These are phyloP conservation scores for Perdix hodgsoniae DNA, from an alignment of 2,797 vertebrate genomes.

Conservation along the genomic window DNA sequence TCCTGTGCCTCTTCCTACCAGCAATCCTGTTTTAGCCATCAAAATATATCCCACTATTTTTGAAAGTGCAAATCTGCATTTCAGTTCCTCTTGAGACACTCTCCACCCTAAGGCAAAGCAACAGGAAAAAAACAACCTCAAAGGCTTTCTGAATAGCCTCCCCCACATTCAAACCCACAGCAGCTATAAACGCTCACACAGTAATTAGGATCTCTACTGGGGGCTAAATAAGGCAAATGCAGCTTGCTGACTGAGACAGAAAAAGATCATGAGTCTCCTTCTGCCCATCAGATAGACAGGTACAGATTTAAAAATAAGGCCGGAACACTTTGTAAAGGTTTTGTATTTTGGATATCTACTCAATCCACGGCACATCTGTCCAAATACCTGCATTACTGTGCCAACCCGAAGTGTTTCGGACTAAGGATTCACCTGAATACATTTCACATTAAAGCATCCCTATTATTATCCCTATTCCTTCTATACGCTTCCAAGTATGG, in stretches of 20 bases:
- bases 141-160: constrained; percentile 29
- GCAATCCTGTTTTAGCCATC: neutral
- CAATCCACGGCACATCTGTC: neutral
- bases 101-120: neutral
- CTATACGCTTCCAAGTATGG: neutral
- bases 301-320: neutral
- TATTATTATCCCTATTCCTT: neutral
- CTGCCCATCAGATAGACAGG: constrained; percentile 11
- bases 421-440: neutral
- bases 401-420: neutral
- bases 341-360: neutral
- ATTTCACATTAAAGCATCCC: neutral
- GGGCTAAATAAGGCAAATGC: constrained; percentile 28
- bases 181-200: constrained; percentile 16
- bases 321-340: neutral
- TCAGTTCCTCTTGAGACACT: neutral
- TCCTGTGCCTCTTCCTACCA: neutral
- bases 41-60: neutral
- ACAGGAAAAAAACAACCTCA: constrained; percentile 6
- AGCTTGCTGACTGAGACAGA: neutral
- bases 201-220: neutral
- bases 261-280: neutral
- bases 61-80: neutral
- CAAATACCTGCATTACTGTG: neutral
- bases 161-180: neutral